Evolutionary conservation across 2,113 vertebrate genomes (phyloP).

Genomic region (Dolichotis patagonum): DNA sequence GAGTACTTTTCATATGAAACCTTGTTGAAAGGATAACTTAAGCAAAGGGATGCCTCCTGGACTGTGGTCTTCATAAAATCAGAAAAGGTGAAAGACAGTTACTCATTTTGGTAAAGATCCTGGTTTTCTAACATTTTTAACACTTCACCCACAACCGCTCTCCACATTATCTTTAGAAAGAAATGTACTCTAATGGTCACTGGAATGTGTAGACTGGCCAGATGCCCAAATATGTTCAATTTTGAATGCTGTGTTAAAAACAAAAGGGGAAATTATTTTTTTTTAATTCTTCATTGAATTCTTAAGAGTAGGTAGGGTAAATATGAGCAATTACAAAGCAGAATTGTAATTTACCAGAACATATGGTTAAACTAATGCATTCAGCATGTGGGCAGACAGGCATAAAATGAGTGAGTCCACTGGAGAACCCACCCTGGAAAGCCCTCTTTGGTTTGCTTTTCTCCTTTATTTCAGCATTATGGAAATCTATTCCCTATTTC

Average conservation of each 20-base stretch:
- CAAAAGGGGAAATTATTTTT: conserved; percentile 33
- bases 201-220: not conserved
- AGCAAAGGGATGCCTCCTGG: conserved; percentile 72
- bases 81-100: conserved; percentile 65
- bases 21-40: conserved; percentile 81
- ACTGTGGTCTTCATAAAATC: conserved; percentile 80
- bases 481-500: not conserved
- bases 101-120: not conserved
- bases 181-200: not conserved
- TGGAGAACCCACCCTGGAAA: not conserved
- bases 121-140: conserved; percentile 15
- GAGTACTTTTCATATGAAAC: conserved; percentile 78
- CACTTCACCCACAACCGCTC: not conserved
- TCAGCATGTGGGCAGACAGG: not conserved
- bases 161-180: not conserved
- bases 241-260: conserved; percentile 42
- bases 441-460: not conserved
- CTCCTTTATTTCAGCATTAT: not conserved
- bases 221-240: not conserved
- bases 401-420: not conserved
- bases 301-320: conserved; percentile 59
- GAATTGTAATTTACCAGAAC: conserved; percentile 39
- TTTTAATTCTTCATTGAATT: conserved; percentile 40
- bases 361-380: not conserved
- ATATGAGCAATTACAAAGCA: conserved; percentile 46